Evolutionary conservation across 30 jellyfish, hydroid and myxozoan genomes (phyloP), one percentile per base, ranked within the genome.

Genomic region (Aurelia aurita): DNA sequence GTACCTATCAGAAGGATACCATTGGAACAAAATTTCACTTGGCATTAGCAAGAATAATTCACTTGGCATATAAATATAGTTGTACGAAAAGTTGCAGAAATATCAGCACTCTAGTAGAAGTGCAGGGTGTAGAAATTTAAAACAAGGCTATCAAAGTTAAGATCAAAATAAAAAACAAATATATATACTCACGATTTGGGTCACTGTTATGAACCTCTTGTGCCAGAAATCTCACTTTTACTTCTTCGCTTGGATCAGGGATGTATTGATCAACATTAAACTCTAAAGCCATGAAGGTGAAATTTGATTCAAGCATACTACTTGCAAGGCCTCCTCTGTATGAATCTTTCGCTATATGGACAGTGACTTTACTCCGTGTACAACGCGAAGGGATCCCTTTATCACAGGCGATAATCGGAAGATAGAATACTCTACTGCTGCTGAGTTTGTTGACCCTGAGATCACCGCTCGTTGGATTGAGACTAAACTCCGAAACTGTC

Each of bases 381-480:
- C 88, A 77, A 46, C 9, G 69, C 6, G 14, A 39, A 34, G 88
- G 88, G 27, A 25, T 27, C 4, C 88, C 88, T 10, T 44, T 20
- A 23, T 77, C 88, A 23, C 88, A 77, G 10, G 88, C 88, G 13
- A 13, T 44, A 28, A 77, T 51, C 29, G 88, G 70, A 20, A 77
- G 76, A 20, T 51, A 27, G 59, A 58, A 61, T 51, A 13, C 55
- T 29, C 45, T 60, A 26, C 55, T 26, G 14, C 44, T 60, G 23
- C 88, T 62, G 26, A 63, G 18, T n/a, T 71, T 51, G 49, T 70
- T 58, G 20, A 83, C 74, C 21, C 43, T 71, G 66, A 83, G 26
- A 20, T 58, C 81, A 28, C 93, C 96, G 25, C 70, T 39, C 32
- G 57, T 20, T 27, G 87, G 20, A 73, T 87, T 86, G 16, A 87